Evolutionary conservation across 2,888 invertebrate species (phyloP), one percentile per base, ranked within the genome.

Genomic region (Cheilosia impressa): DNA sequence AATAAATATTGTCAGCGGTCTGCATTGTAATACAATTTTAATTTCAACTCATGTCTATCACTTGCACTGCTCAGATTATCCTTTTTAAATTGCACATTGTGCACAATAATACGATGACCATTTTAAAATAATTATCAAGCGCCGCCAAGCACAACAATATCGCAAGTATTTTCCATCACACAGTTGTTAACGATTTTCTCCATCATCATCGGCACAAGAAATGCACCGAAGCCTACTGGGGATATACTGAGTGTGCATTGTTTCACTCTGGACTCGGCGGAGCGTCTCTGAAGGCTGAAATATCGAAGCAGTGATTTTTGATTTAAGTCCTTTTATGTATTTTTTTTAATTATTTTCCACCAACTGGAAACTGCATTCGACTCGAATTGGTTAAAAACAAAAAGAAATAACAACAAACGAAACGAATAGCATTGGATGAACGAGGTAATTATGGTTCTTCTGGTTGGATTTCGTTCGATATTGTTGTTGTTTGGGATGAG

Each of bases 251-350:
- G 4, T 60, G 47, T 43, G 22, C 57, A 52, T 69, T 13, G 53
- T 34, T 69, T 13, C 38, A 13, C 38, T 13, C 45, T 45, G 6
- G 43, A 43, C 6, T 45, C 47, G 38, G 10, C 53, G 6, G 34
- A 17, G 19, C 45, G 47, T 38, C 41, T 71, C 24, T 60, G 9
- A 24, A 72, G 57, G 71, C 71, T 41, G 27, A 47, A 47, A 65
- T 52, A 68, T 63, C 78, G 66, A 68, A 78, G 73, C 79, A 90
- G 88, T 90, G 87, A 88, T 89, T 88, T 88, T 90, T 89, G 90
- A 90, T 89, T 90, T 88, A 78, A 68, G 22, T 57, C 19, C 17
- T 31, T 76, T 41, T 55, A 66, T 68, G 31, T 69, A 15, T 62
- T 73, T 60, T 73, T 69, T 60, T 73, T 69, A 60, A 60, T 73